Base-by-base conservation (phyloP, 2,113 vertebrate genomes). In the Fregetta grallaria region DNA sequence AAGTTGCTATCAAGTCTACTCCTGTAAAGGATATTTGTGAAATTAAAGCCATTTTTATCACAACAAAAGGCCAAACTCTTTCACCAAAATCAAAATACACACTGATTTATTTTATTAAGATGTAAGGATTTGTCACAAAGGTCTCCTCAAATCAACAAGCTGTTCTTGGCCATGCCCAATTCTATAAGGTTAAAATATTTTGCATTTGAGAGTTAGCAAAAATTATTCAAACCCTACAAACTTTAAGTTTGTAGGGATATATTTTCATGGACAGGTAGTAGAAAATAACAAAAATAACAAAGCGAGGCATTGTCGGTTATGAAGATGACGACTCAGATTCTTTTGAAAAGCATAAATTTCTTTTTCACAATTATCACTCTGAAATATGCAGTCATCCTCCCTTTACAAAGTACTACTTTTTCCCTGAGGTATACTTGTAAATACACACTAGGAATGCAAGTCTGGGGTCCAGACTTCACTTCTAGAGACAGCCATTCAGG, bases 1-100 rank as follows among this genome's bases (percentile, higher is more conserved):
- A 99, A 21, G 99, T 99, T 55, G 99, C 99, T 42, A 99, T 99
- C 86, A 99, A 97, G 92, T 99, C 99, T 17, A 99, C 98, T 47
- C 99, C 99, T 99, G 98, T 26, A 84, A 74, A 84, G 18, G 84
- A 89, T 90, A 55, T 88, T 61, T 62, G 63, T 38, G 38, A 91
- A 91, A 91, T 70, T 44, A 68, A 86, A 91, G 38, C n/a, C 20
- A 45, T 73, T 70, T 87, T 58, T 42, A 53, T 71, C 20, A 90
- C n/a, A 75, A 44, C 34, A 75, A 75, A 6, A 87, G 30, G 20
- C 11, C 9, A 8, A 91, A 73, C 38, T 50, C 58, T 52, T 44
- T n/a, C 30, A 75, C 2, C n/a, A 79, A 86, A 77, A 80, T n/a
- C 11, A 84, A 84, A 88, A 84, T 17, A 74, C 8, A 56, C 15